Evolutionary conservation across 2,113 vertebrate genomes (phyloP).

Genomic region (Cyprinus carpio): DNA sequence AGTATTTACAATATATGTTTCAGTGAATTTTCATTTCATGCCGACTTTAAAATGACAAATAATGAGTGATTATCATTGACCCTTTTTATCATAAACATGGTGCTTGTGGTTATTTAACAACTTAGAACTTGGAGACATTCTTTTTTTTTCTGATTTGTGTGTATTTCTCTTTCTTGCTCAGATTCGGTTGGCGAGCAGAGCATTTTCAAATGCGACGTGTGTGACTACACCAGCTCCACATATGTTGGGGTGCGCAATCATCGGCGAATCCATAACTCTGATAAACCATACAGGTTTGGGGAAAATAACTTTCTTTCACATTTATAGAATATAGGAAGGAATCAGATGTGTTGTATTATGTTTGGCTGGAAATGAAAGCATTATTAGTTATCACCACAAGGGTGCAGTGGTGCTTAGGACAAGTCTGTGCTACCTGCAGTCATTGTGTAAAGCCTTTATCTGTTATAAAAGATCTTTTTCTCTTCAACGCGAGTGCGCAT

Average conservation of each 20-base stretch:
- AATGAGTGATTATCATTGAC: too few relatives aligned
- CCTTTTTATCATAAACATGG: too few relatives aligned
- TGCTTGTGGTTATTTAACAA: neutral
- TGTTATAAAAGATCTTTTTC: constrained; percentile 19
- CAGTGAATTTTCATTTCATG: too few relatives aligned
- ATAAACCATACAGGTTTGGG: constrained; percentile 92
- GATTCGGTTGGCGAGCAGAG: constrained; percentile 74
- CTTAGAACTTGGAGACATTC: neutral
- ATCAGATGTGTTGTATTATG: neutral
- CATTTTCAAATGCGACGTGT: constrained; percentile 91
- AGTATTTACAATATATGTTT: too few relatives aligned
- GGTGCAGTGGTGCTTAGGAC: constrained; percentile 60
- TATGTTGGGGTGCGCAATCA: constrained; percentile 95
- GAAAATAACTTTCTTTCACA: neutral
- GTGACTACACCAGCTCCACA: constrained; percentile 92
- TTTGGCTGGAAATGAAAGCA: constrained; percentile 5
- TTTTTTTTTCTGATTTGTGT: neutral
- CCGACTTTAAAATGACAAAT: too few relatives aligned
- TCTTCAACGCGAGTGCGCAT: constrained; percentile 17
- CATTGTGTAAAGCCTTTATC: constrained; percentile 15
- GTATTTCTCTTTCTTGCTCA: constrained; percentile 44
- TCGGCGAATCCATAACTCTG: constrained; percentile 91
- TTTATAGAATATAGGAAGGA: neutral
- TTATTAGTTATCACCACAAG: constrained; percentile 58
- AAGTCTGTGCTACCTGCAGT: neutral